Percentiles rank a stretch among this genome's conserved stretches.
Conservation (phyloP, 2,888 invertebrate genomes). For the Augiades crinisus region DNA sequence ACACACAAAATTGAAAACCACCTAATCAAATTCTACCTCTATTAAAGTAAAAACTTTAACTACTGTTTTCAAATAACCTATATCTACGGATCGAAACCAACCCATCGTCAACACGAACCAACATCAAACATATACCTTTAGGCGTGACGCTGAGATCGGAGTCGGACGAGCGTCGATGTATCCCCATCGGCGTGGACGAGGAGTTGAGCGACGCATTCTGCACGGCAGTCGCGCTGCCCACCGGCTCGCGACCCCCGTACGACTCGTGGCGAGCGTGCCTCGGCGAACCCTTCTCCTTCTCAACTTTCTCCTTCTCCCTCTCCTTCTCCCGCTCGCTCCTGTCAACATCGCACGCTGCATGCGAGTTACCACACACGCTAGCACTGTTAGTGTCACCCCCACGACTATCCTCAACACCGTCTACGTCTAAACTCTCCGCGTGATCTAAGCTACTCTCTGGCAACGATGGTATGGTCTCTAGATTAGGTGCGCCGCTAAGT, state of each 20-base stretch:
- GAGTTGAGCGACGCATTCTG: conserved; percentile 66
- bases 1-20: no score
- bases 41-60: no score
- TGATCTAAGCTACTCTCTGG: conserved; percentile 61
- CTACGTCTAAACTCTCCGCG: conserved; percentile 58
- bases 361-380: conserved; percentile 80
- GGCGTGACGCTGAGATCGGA: conserved; percentile 96
- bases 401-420: conserved; percentile 39
- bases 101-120: no score
- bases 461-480: conserved; percentile 73
- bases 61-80: no score
- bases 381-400: conserved; percentile 58
- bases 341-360: conserved; percentile 77
- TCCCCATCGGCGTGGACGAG: conserved; percentile 77
- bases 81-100: no score
- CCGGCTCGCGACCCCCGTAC: conserved; percentile 72
- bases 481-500: conserved; percentile 52
- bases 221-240: conserved; percentile 46
- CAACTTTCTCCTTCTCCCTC: no score
- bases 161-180: conserved; percentile 92
- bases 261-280: conserved; percentile 80
- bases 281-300: conserved; percentile 55
- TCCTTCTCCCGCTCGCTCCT: conserved; percentile 62
- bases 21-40: no score
- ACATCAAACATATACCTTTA: conserved; percentile 93